Evolutionary conservation across 1,140 invertebrate species (phyloP), one percentile per base, ranked within the genome.

Genomic region (Lineus longissimus): DNA sequence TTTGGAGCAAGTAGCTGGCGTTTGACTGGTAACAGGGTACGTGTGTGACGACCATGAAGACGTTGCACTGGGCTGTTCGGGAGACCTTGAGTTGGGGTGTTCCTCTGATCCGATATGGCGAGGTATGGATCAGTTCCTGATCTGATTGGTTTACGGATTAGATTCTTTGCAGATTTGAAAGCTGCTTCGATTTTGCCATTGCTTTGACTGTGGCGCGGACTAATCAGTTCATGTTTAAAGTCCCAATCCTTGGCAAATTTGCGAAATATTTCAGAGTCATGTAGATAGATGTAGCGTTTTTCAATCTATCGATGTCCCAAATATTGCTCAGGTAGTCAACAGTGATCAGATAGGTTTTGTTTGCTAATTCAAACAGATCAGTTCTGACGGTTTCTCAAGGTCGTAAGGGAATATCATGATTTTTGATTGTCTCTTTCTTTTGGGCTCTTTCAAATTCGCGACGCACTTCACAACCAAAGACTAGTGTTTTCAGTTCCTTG

Each of bases 191-290:
- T 54, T 11, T 54, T 9, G 15, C 61, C 30, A 29, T 59, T 63
- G 51, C 17, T 29, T 22, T 27, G 29, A n/a, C 61, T 41, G 30
- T 62, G 45, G 40, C 71, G 61, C 0, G 81, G 79, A 27, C 70
- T 76, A n/a, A 70, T 72, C 2, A 70, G 75, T 2, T 64, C 43
- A 65, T 80, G 73, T 15, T 69, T 40, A 58, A 83, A 75, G n/a
- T 71, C 70, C 73, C 79, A 83, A 0, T 74, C 59, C 59, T 71
- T 71, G 6, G 66, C 30, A 73, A 83, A 83, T 2, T 69, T 66
- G 68, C n/a, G n/a, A n/a, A 83, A 83, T 61, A 76, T 72, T 4
- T 40, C 45, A 17, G 71, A 76, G 1, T 40, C n/a, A n/a, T n/a
- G n/a, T n/a, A n/a, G n/a, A n/a, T 55, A 65, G 76, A 82, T 29